Percentiles rank a stretch among this genome's conserved stretches.
These are phyloP conservation scores for Pelosia muscerda DNA, from an alignment of 2,888 invertebrate species.

Conservation along the genomic window DNA sequence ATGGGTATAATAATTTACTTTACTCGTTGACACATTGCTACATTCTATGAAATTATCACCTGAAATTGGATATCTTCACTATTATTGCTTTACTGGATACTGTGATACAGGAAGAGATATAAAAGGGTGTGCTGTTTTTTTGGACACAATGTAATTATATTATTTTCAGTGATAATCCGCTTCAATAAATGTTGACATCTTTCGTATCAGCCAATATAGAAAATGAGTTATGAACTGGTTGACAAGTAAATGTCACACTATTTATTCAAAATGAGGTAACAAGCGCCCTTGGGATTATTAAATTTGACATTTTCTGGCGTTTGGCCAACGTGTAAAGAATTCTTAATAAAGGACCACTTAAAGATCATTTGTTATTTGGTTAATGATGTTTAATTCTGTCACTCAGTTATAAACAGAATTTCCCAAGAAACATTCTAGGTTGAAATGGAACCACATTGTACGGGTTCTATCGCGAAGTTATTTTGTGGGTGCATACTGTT, in stretches of 20 bases:
- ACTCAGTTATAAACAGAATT: slow-evolving; percentile 12
- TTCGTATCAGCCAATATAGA: neutral
- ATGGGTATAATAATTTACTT: slow-evolving; percentile 6
- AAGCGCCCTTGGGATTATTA: slow-evolving; percentile 25
- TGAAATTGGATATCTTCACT: neutral
- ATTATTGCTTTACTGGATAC: neutral
- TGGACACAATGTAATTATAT: neutral
- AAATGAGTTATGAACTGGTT: slow-evolving; percentile 6
- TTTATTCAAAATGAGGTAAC: slow-evolving; percentile 25
- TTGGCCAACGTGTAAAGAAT: slow-evolving; percentile 34
- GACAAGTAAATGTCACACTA: slow-evolving; percentile 24
- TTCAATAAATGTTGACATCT: neutral
- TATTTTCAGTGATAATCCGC: neutral
- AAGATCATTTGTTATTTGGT: slow-evolving; percentile 23
- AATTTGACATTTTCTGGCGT: slow-evolving; percentile 48
- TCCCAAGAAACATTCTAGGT: neutral
- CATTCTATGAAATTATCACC: neutral
- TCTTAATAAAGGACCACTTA: slow-evolving; percentile 24
- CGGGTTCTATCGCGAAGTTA: too few species aligned
- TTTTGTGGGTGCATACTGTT: too few species aligned
- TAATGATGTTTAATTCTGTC: slow-evolving; percentile 14
- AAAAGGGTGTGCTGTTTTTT: neutral
- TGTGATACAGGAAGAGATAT: neutral
- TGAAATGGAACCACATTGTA: too few species aligned
- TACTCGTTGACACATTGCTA: slow-evolving; percentile 1